Base-by-base conservation (phyloP, 2,113 vertebrate species). In the Numenius arquata region DNA sequence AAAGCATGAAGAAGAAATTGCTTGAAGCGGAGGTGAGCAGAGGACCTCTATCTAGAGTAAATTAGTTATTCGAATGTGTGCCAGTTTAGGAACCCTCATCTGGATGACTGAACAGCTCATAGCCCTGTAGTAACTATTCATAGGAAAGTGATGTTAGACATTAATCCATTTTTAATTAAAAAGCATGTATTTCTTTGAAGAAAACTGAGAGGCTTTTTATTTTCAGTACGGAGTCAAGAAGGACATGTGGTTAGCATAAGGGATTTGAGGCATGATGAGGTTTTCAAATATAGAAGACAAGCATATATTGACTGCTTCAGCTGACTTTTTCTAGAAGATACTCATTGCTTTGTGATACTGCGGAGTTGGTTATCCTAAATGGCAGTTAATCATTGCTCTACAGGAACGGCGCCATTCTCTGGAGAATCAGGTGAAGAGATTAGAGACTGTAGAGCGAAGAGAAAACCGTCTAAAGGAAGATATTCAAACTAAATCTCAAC, bases 401-500 rank as follows among this genome's bases (percentile, higher is more conserved):
- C 97, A 99, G 99, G 99, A 99, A 97, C 99, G 99, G 17, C 99
- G 99, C 94, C 99, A 99, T 97, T 99, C 99, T 91, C 98, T 99
- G 93, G 99, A 99, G 98, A 99, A 99, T 97, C 99, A 99, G 96
- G 99, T 99, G 97, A 99, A 99, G 97, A 98, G 99, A 87, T 97
- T 99, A 91, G 99, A 99, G 98, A 99, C 99, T 59, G 99, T 99
- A 84, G 99, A 99, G 95, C 98, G 99, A 41, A 98, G 99, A 93
- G 99, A 99, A 98, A 99, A 98, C 63, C 99, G 99, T 90, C 98
- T 99, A 55, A 99, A 99, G 97, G 99, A 99, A 95, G 99, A 99
- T 97, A 99, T 99, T 96, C 99, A 99, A 96, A 99, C 99, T 96
- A 99, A 99, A 96, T 99, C 98, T 95, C 99, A 99, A 95, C 99